Conservation (phyloP, 2,888 invertebrate genomes). For the Harpagoxenus sublaevis region DNA sequence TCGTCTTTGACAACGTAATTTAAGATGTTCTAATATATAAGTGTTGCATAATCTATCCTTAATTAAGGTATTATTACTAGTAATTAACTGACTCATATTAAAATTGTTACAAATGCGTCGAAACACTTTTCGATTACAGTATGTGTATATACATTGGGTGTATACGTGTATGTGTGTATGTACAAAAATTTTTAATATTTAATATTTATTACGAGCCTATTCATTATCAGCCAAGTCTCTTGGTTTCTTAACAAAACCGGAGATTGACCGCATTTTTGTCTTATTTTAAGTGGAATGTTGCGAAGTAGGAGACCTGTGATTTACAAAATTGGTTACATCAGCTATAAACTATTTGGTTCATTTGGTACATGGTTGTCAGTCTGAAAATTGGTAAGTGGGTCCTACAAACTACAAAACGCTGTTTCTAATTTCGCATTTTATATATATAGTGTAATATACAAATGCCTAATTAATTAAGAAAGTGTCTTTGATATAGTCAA, state of each 20-base stretch:
- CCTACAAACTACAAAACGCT: conserved; percentile 33
- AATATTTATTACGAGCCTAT: background rate
- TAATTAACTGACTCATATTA: conserved; percentile 11
- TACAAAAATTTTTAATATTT: conserved; percentile 20
- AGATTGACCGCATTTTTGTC: conserved; percentile 27
- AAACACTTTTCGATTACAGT: background rate
- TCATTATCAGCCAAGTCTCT: background rate
- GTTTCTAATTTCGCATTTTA: conserved; percentile 24
- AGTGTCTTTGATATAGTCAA: background rate
- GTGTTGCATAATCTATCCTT: background rate
- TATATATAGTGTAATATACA: conserved; percentile 8
- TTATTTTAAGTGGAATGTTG: conserved; percentile 55
- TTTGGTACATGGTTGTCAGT: conserved; percentile 61
- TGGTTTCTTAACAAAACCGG: conserved; percentile 8
- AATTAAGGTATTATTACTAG: conserved; percentile 13
- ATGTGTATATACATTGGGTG: background rate
- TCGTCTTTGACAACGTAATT: conserved; percentile 14
- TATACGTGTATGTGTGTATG: background rate
- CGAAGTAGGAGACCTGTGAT: conserved; percentile 54
- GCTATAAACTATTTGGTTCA: conserved; percentile 62
- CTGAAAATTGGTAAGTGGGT: conserved; percentile 52
- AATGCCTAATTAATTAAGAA: background rate
- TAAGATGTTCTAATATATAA: background rate
- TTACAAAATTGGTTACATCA: conserved; percentile 61
- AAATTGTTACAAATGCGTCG: conserved; percentile 13